A percentile compares a stretch with the other conserved stretches of the same genome.
Conservation (phyloP, 2,113 vertebrate genomes). For the Scortum barcoo region DNA sequence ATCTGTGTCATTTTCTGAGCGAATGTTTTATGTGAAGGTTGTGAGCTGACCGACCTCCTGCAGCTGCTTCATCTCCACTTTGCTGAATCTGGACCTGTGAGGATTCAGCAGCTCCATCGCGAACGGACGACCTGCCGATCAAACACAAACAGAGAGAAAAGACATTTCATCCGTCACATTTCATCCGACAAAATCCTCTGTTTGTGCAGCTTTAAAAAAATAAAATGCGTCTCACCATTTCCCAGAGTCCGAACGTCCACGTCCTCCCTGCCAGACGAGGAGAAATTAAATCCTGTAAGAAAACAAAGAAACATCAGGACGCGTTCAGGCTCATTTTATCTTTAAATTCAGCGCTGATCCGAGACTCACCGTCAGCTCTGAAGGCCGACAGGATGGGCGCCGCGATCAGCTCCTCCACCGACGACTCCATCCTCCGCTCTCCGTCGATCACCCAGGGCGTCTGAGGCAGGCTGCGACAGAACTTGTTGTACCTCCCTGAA, state of each 20-base stretch:
- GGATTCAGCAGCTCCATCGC: conserved; percentile 96
- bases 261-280: conserved; percentile 97
- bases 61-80: conserved; percentile 88
- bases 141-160: neutral
- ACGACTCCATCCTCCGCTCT: conserved; percentile 96
- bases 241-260: conserved; percentile 98
- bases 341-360: neutral
- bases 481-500: conserved; percentile 97
- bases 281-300: conserved; percentile 94
- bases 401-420: conserved; percentile 97
- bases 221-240: conserved; percentile 85
- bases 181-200: neutral
- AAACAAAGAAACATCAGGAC: neutral
- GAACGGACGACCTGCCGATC: conserved; percentile 93
- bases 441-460: conserved; percentile 99
- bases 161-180: too few relatives aligned
- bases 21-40: neutral
- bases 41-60: conserved; percentile 86
- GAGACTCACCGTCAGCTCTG: conserved; percentile 89
- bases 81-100: conserved; percentile 85
- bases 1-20: too few relatives aligned
- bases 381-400: conserved; percentile 89
- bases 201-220: neutral
- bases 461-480: conserved; percentile 94
- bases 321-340: neutral